Conservation (phyloP, 2,888 invertebrate species). For the Homarus gammarus region DNA sequence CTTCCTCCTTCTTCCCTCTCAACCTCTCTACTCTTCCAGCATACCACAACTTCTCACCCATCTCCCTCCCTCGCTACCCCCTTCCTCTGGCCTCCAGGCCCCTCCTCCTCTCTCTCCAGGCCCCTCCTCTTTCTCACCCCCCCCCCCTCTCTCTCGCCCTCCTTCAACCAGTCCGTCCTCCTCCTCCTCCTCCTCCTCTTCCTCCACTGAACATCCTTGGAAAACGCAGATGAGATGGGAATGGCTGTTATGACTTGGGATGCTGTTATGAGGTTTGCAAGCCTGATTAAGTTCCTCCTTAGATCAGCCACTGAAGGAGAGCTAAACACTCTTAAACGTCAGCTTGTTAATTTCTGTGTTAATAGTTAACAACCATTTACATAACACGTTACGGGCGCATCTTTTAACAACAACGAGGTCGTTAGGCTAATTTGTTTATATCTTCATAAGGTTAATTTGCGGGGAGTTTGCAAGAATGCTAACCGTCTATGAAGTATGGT, state of each 20-base stretch:
- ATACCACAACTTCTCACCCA: background rate
- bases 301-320: slow-evolving; percentile 39
- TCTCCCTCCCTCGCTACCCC: background rate
- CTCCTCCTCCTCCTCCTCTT: background rate
- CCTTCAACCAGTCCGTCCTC: background rate
- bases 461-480: slow-evolving; percentile 17
- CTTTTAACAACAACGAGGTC: background rate
- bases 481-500: slow-evolving; percentile 8
- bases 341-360: slow-evolving; percentile 38
- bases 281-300: slow-evolving; percentile 45
- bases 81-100: background rate
- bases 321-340: slow-evolving; percentile 11
- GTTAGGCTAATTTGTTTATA: slow-evolving; percentile 30
- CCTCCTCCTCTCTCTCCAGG: background rate
- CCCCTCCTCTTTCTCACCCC: background rate
- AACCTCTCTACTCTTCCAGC: background rate
- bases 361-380: slow-evolving; percentile 38
- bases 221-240: slow-evolving; percentile 51
- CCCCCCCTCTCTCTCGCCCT: background rate
- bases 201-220: slow-evolving; percentile 17
- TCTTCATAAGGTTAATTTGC: slow-evolving; percentile 35
- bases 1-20: background rate
- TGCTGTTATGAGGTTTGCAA: slow-evolving; percentile 47
- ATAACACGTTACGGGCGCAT: background rate
- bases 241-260: slow-evolving; percentile 41